Evolutionary conservation across 2,888 invertebrate species (phyloP).

Genomic region (Acleris cristana): DNA sequence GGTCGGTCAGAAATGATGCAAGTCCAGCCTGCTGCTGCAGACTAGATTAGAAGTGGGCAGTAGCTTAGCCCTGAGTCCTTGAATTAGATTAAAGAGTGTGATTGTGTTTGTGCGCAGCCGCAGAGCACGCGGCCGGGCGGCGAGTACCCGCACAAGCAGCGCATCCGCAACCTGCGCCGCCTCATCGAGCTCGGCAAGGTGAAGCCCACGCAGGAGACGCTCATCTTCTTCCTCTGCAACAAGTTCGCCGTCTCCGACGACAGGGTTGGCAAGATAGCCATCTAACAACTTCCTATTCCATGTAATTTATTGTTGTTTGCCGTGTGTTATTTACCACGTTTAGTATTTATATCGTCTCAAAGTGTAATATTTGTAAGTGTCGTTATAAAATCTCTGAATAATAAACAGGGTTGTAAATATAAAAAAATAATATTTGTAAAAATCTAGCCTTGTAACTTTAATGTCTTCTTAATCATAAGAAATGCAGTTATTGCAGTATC

Average conservation of each 20-base stretch:
- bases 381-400: slow-evolving; percentile 31
- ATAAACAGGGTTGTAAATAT: slow-evolving; percentile 55
- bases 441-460: slow-evolving; percentile 73
- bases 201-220: slow-evolving; percentile 75
- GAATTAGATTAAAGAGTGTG: no score
- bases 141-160: slow-evolving; percentile 86
- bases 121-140: slow-evolving; percentile 53
- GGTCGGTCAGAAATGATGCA: no score
- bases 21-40: no score
- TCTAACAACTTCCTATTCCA: slow-evolving; percentile 26
- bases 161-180: slow-evolving; percentile 82
- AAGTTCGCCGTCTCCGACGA: slow-evolving; percentile 79
- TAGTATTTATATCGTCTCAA: slow-evolving; percentile 21
- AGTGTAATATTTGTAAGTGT: slow-evolving; percentile 29
- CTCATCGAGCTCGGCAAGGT: slow-evolving; percentile 76
- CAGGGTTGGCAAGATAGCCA: slow-evolving; percentile 55
- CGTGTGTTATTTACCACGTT: slow-evolving; percentile 14
- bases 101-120: slow-evolving; percentile 38
- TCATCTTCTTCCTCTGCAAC: slow-evolving; percentile 81
- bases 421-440: slow-evolving; percentile 66
- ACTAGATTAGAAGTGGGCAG: no score
- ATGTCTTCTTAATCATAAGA: slow-evolving; percentile 62
- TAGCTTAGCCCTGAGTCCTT: no score
- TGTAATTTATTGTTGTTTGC: slow-evolving; percentile 23
- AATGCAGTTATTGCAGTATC: slow-evolving; percentile 65